Base-by-base conservation (phyloP, 2,888 invertebrate species). In the Anagyrus pseudococci region DNA sequence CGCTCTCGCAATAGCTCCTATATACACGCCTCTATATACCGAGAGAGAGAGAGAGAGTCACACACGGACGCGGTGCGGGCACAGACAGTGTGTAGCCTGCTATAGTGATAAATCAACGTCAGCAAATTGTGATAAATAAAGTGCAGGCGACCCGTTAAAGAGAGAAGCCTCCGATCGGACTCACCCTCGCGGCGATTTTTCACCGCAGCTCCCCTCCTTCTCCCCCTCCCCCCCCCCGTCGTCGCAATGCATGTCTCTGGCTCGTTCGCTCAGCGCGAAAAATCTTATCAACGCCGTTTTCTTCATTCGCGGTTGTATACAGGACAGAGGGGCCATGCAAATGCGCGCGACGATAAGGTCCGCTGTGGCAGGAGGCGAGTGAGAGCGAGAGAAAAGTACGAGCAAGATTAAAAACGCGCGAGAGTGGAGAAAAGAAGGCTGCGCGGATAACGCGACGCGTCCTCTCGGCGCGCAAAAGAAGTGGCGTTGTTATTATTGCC, bases 71-170 rank as follows among this genome's bases (percentile, higher is more conserved):
- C 33, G 72, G 75, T 71, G 71, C 65, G 70, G 69, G 22, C 41
- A 19, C 26, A 20, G 20, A 33, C 46, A n/a, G n/a, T 54, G 26
- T 61, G 62, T 57, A 47, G 13, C 75, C 10, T 29, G 29, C 29
- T 29, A 29, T 10, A 70, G 8, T 74, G 73, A 78, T 77, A 75
- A 73, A 78, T 78, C 78, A 78, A 77, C 71, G 77, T 77, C 78
- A 73, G 73, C 71, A 77, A 78, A 78, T 77, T 76, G 77, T 78
- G 77, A 78, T 78, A 78, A 77, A 78, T 78, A 78, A 78, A 77
- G 77, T 75, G 74, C 76, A 77, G 74, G 68, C 62, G 71, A 29
- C 10, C 10, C 29, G 29, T n/a, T n/a, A n/a, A 29, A 4, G 29
- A 29, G 6, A 7, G 29, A 4, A 29, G 29, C 29, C 29, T 10